Percentiles rank a stretch among this genome's conserved stretches.
Evolutionary conservation across 2,113 vertebrate genomes (phyloP).

Genomic region (Calyptommatus sinebrachiatus): DNA sequence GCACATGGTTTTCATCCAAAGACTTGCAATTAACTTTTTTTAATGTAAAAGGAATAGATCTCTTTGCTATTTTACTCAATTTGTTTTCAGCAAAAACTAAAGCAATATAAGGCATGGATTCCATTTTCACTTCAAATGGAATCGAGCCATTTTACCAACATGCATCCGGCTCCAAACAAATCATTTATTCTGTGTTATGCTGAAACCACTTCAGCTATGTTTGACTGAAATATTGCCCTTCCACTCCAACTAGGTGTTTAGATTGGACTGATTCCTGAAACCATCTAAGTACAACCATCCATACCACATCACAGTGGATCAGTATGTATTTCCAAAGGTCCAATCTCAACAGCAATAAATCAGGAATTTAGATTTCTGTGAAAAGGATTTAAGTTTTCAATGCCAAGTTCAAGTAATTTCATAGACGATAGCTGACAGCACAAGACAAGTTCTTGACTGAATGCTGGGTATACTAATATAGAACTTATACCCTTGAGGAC

Average conservation of each 20-base stretch:
- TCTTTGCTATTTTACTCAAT: slow-evolving; percentile 36
- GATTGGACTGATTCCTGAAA: slow-evolving; percentile 62
- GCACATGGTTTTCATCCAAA: slow-evolving; percentile 23
- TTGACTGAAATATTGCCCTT: slow-evolving; percentile 59
- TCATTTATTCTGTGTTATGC: slow-evolving; percentile 43
- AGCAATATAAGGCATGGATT: slow-evolving; percentile 42
- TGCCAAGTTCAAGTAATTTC: slow-evolving; percentile 44
- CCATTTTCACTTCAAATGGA: slow-evolving; percentile 45
- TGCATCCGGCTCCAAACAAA: slow-evolving; percentile 32
- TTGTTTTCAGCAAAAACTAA: slow-evolving; percentile 26
- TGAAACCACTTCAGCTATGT: slow-evolving; percentile 50
- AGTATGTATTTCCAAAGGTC: slow-evolving; percentile 52
- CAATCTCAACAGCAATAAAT: slow-evolving; percentile 54
- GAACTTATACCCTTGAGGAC: not conserved
- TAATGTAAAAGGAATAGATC: slow-evolving; percentile 25
- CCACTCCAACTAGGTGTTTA: slow-evolving; percentile 45
- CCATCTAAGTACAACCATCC: slow-evolving; percentile 43
- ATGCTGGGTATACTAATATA: slow-evolving; percentile 19
- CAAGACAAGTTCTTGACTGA: slow-evolving; percentile 19
- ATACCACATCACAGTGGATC: slow-evolving; percentile 58
- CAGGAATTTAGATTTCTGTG: slow-evolving; percentile 37
- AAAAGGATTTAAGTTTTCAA: slow-evolving; percentile 50
- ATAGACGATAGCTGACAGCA: slow-evolving; percentile 27
- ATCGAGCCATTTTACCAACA: slow-evolving; percentile 43
- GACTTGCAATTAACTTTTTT: slow-evolving; percentile 9